phyloP scores from a whole-genome alignment of 1,140 invertebrate species.

The Drosophila repletoides region DNA sequence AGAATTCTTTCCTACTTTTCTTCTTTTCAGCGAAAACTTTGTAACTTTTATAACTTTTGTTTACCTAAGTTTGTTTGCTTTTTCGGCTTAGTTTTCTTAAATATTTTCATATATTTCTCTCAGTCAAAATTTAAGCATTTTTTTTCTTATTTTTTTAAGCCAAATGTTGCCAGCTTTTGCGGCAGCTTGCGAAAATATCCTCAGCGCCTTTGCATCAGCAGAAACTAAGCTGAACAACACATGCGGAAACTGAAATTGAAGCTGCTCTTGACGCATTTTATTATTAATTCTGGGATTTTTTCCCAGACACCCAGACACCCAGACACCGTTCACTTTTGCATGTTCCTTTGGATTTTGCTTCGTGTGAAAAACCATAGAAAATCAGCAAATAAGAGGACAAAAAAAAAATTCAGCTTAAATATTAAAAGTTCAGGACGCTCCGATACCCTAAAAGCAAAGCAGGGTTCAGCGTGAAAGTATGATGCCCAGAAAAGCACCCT shows the following conservation, averaged over 20 bases:
- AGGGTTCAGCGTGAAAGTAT: too few species aligned
- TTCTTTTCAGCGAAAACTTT: not conserved
- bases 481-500: too few species aligned
- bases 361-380: constrained; percentile 25
- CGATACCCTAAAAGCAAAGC: too few species aligned
- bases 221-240: constrained; percentile 11
- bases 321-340: not conserved
- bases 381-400: not conserved
- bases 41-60: not conserved
- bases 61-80: not conserved
- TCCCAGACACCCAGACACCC: not conserved
- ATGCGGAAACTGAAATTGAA: constrained; percentile 17
- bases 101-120: too few species aligned
- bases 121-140: too few species aligned
- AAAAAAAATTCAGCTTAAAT: constrained; percentile 1
- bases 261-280: constrained; percentile 28
- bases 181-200: not conserved
- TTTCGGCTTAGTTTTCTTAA: not conserved
- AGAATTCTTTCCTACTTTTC: not conserved
- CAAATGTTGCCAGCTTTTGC: constrained; percentile 6
- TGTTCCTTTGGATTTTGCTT: constrained; percentile 22
- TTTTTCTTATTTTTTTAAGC: not conserved
- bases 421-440: constrained; percentile 7
- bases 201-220: constrained; percentile 5
- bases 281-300: constrained; percentile 21